These are phyloP conservation scores for Drosophila merina DNA, from an alignment of 2,888 invertebrate species.

Conservation along the genomic window DNA sequence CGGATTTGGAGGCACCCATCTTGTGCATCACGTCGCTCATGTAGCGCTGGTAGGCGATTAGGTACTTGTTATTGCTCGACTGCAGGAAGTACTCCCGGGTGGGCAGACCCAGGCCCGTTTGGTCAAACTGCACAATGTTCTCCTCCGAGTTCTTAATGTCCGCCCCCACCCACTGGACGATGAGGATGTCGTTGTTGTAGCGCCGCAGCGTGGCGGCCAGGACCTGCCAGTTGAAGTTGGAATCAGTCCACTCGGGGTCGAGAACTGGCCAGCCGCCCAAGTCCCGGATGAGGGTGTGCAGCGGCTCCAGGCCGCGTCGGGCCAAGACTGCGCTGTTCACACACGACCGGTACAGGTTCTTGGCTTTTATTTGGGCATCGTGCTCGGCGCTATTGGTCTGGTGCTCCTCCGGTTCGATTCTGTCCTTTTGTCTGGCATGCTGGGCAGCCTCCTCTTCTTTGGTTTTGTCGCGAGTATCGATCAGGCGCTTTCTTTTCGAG, in stretches of 20 bases:
- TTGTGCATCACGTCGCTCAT: conserved; percentile 89
- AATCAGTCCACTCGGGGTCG: conserved; percentile 87
- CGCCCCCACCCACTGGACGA: conserved; percentile 95
- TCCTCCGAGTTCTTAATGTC: conserved; percentile 96
- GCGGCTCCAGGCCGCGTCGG: conserved; percentile 89
- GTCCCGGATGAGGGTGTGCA: conserved; percentile 87
- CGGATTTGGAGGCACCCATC: conserved; percentile 88
- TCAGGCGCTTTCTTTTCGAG: conserved; percentile 73
- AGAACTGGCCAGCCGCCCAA: conserved; percentile 96
- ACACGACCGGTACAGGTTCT: conserved; percentile 93
- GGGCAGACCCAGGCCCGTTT: conserved; percentile 91
- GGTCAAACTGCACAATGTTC: conserved; percentile 95
- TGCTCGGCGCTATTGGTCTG: conserved; percentile 39
- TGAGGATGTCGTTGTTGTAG: conserved; percentile 93
- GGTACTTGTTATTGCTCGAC: conserved; percentile 87
- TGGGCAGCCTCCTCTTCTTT: conserved; percentile 48
- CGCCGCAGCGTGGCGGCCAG: conserved; percentile 90
- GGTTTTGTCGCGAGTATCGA: conserved; percentile 59
- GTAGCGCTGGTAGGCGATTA: conserved; percentile 91
- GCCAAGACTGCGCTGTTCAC: conserved; percentile 91
- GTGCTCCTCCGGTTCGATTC: conserved; percentile 25
- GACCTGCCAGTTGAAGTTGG: conserved; percentile 89
- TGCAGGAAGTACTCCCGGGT: conserved; percentile 91
- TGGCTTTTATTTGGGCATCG: conserved; percentile 92
- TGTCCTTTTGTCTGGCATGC: conserved; percentile 13